These are phyloP conservation scores for Glossosoma conforme DNA, from an alignment of 1,140 invertebrate species.

Conservation along the genomic window DNA sequence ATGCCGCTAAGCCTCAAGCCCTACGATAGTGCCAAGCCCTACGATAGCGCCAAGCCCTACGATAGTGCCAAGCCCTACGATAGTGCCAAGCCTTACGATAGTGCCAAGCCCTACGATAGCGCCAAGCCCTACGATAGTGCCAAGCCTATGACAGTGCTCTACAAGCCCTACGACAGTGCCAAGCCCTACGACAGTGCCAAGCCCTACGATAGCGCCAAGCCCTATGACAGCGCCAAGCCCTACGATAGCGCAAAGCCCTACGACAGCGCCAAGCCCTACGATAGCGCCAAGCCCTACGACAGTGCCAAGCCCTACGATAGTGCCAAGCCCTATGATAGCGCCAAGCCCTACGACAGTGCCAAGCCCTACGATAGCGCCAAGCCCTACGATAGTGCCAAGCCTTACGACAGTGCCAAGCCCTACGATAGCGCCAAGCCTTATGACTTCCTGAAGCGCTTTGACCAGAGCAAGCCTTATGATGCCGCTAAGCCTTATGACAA, in stretches of 20 bases:
- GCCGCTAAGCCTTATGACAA: too few relatives aligned
- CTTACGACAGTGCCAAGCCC: slow-evolving; percentile 10
- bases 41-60: slow-evolving; percentile 14
- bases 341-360: slow-evolving; percentile 8
- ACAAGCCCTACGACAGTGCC: slow-evolving; percentile 5
- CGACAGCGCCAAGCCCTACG: slow-evolving; percentile 9
- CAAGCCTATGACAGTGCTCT: too few relatives aligned
- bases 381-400: slow-evolving; percentile 6
- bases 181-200: slow-evolving; percentile 7
- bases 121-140: slow-evolving; percentile 13
- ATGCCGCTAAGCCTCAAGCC: too few relatives aligned
- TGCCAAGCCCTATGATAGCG: slow-evolving; percentile 8
- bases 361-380: slow-evolving; percentile 17
- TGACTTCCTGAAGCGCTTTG: background rate
- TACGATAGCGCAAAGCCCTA: slow-evolving; percentile 10
- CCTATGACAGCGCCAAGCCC: slow-evolving; percentile 8
- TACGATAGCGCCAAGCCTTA: slow-evolving; percentile 17
- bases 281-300: slow-evolving; percentile 13
- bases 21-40: slow-evolving; percentile 6
- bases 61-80: slow-evolving; percentile 7
- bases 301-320: slow-evolving; percentile 4
- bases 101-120: slow-evolving; percentile 8
- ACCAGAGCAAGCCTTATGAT: slow-evolving; percentile 10
- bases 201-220: slow-evolving; percentile 10
- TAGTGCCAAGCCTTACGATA: slow-evolving; percentile 7